Percentiles rank a stretch among this genome's conserved stretches.
Evolutionary conservation across 2,113 vertebrate genomes (phyloP).

Genomic region (Istiophorus platypterus): DNA sequence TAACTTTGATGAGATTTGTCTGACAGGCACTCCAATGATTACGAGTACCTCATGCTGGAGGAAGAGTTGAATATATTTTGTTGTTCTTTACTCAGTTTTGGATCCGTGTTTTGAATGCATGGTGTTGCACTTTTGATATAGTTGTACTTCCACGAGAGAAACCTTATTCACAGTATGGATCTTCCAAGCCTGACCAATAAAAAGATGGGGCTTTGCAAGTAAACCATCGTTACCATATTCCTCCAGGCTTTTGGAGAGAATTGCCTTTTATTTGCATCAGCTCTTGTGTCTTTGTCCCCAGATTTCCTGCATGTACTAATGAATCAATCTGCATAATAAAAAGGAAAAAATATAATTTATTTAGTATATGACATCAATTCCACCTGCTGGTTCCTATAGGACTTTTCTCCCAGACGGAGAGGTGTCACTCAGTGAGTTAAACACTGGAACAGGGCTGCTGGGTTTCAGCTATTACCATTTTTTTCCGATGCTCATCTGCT

Average conservation of each 20-base stretch:
- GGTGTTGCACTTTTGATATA: background rate
- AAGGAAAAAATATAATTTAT: constrained; percentile 7
- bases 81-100: constrained; percentile 22
- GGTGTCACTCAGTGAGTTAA: constrained; percentile 48
- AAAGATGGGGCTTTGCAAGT: background rate
- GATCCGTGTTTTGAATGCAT: constrained; percentile 43
- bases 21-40: constrained; percentile 42
- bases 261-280: constrained; percentile 59
- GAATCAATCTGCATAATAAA: constrained; percentile 55
- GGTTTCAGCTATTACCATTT: background rate
- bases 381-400: constrained; percentile 44
- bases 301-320: constrained; percentile 54
- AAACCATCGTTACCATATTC: constrained; percentile 5
- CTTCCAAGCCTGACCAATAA: constrained; percentile 11
- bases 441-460: constrained; percentile 7
- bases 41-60: background rate
- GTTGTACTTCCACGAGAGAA: background rate
- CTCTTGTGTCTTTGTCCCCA: constrained; percentile 3
- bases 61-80: constrained; percentile 10
- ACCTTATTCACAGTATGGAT: background rate
- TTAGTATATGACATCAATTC: constrained; percentile 10
- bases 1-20: constrained; percentile 54
- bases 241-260: constrained; percentile 15
- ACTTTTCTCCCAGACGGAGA: constrained; percentile 8
- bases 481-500: constrained; percentile 10